Base-by-base conservation (phyloP, 2,113 vertebrate species). In the Danionella cerebrum region DNA sequence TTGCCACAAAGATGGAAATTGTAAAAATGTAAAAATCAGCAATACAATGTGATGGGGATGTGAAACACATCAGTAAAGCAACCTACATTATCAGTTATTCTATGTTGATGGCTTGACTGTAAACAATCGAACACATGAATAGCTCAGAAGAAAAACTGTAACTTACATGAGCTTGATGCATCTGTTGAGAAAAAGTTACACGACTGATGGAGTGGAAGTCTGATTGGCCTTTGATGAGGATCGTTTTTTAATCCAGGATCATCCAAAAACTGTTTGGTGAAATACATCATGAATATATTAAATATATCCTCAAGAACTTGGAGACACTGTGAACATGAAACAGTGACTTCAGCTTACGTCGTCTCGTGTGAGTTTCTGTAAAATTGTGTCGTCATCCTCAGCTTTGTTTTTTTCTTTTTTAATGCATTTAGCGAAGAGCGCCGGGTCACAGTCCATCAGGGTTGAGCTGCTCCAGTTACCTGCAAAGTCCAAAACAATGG, bases 161-260 rank as follows among this genome's bases (percentile, higher is more conserved):
- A 74, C 85, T 81, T 78, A 86, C 85, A 16, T 62, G 76, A 53
- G 1, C 52, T 52, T n/a, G 35, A 51, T 5, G 74, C 52, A 13
- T 57, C 76, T 24, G 65, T 67, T 18, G 36, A 65, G 33, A 53
- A 35, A 42, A 77, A 66, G 50, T 63, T 64, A 66, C 68, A 76
- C 44, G 79, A 77, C 63, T 85, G 81, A 67, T 78, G 70, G 45
- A 89, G 76, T 64, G 88, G 87, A 57, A 89, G 84, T 73, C 78
- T 84, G 75, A 85, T 88, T 33, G 88, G 88, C 22, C 78, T 84
- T 63, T 84, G 77, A 44, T 73, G 82, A 50, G 66, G 75, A 44
- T 86, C 84, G 4, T 87, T 89, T 74, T 70, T 84, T 69, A 89
- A 74, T 52, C 79, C 80, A 1, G 84, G 88, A 57, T 89, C 87